Percentiles rank a stretch among this genome's conserved stretches.
These are phyloP conservation scores for Helicoverpa assulta DNA, from an alignment of 2,888 invertebrate species.

Conservation along the genomic window DNA sequence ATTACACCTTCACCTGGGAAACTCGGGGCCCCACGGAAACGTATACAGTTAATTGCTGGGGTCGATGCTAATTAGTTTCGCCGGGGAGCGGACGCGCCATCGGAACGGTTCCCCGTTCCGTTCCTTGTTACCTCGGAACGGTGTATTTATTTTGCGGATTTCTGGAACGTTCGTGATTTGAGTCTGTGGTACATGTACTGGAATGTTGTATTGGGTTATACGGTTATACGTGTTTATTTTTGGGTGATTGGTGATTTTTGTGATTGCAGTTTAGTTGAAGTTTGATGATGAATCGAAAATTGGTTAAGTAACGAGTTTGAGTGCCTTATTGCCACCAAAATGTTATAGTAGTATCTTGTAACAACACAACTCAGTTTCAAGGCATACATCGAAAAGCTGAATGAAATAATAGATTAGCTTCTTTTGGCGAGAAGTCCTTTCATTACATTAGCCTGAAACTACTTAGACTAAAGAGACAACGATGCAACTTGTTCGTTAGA, in stretches of 20 bases:
- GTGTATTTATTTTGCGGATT: constrained; percentile 34
- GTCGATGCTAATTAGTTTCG: constrained; percentile 77
- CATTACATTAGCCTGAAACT: constrained; percentile 26
- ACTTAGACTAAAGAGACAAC: constrained; percentile 23
- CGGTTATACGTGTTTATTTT: constrained; percentile 3
- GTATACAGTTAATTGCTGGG: constrained; percentile 69
- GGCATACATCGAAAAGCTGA: not conserved
- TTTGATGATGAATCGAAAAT: not conserved
- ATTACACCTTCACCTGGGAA: constrained; percentile 31
- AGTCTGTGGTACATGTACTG: not conserved
- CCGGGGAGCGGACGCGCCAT: constrained; percentile 64
- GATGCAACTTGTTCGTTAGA: constrained; percentile 16
- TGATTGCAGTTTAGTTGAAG: not conserved
- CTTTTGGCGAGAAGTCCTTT: not conserved
- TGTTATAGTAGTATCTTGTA: not conserved
- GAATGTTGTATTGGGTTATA: constrained; percentile 21
- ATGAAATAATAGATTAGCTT: constrained; percentile 1
- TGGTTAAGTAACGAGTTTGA: not conserved
- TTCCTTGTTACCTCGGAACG: constrained; percentile 17
- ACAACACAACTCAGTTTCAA: not conserved
- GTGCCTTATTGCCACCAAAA: not conserved
- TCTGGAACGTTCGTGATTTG: constrained; percentile 2
- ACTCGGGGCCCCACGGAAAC: constrained; percentile 52
- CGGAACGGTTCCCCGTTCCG: constrained; percentile 66
- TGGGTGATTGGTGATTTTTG: not conserved